A percentile compares a stretch with the other conserved stretches of the same genome.
Evolutionary conservation across 35 echinoderm and acorn worm species (phyloP).

Genomic region (Nesometra sesokonis): DNA sequence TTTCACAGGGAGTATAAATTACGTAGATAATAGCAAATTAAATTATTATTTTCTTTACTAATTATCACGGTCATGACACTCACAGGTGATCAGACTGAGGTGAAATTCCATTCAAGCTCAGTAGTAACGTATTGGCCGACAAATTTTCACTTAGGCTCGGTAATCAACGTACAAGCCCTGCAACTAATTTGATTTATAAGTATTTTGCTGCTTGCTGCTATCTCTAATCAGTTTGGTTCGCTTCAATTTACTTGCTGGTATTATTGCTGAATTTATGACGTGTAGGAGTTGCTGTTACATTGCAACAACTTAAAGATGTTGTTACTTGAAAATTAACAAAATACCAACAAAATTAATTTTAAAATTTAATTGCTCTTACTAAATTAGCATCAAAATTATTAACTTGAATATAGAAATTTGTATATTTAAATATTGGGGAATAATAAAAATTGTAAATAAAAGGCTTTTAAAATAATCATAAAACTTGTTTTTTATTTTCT

Average conservation of each 20-base stretch:
- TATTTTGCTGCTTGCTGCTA: not conserved
- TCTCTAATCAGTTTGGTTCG: not conserved
- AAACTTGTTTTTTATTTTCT: too few relatives aligned
- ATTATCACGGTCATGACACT: not conserved
- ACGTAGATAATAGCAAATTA: not conserved
- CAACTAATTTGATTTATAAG: not conserved
- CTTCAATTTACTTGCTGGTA: not conserved
- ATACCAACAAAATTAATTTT: too few relatives aligned
- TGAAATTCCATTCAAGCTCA: not conserved
- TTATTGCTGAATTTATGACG: not conserved
- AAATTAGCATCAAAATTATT: too few relatives aligned
- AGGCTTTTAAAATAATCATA: too few relatives aligned
- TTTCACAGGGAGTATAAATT: not conserved
- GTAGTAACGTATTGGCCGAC: not conserved
- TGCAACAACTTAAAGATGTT: not conserved
- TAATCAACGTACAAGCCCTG: not conserved
- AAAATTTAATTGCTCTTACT: too few relatives aligned
- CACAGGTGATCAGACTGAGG: not conserved
- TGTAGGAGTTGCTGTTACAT: not conserved
- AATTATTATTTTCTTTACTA: not conserved
- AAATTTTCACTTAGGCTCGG: not conserved
- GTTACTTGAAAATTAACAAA: too few relatives aligned
- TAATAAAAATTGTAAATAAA: too few relatives aligned
- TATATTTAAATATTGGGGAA: too few relatives aligned
- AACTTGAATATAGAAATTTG: too few relatives aligned